Conservation (phyloP, 2,888 invertebrate genomes). For the Hybos culiciformis region DNA sequence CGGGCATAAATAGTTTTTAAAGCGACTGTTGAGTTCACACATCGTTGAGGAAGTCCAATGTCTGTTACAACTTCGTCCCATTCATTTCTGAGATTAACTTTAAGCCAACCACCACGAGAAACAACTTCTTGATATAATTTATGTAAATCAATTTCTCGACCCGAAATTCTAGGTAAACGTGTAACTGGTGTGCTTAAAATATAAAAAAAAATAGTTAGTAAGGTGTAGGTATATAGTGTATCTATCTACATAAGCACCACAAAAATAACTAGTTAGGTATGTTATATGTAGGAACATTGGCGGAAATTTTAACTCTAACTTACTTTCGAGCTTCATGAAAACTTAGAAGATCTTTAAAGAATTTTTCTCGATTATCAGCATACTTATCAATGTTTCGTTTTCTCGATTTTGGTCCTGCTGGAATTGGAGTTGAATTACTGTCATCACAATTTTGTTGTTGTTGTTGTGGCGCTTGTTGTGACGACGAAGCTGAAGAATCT, state of each 20-base stretch:
- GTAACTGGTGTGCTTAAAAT: conserved; percentile 42
- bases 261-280: not conserved
- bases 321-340: conserved; percentile 89
- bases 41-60: conserved; percentile 63
- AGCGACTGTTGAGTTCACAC: conserved; percentile 78
- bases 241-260: not conserved
- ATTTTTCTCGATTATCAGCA: conserved; percentile 27
- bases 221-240: no score
- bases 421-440: not conserved
- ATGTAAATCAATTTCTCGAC: conserved; percentile 83
- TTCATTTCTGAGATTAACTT: conserved; percentile 81
- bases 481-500: no score
- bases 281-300: not conserved
- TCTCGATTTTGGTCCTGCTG: conserved; percentile 1
- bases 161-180: conserved; percentile 65
- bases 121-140: conserved; percentile 84
- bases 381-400: conserved; percentile 17
- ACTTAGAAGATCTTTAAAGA: conserved; percentile 57
- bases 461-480: no score
- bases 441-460: no score
- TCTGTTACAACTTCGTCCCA: conserved; percentile 75
- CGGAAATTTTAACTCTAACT: conserved; percentile 31
- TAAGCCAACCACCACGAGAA: conserved; percentile 85
- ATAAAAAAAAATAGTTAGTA: conserved; percentile 10
- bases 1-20: conserved; percentile 72